Base-by-base conservation (phyloP, 35 echinoderm and acorn worm species). In the Heliocidaris tuberculata region DNA sequence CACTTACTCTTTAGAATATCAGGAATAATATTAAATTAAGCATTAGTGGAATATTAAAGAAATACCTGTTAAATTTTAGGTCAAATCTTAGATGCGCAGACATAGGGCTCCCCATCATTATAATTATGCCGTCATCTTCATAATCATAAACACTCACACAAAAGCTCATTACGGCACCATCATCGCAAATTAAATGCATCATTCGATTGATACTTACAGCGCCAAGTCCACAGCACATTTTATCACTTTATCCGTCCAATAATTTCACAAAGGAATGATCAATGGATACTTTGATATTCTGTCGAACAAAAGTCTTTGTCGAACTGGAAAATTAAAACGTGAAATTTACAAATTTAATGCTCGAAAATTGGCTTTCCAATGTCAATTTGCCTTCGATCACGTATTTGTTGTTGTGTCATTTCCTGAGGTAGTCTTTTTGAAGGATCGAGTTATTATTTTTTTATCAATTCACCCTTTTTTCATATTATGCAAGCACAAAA, bases 141-240 rank as follows among this genome's bases (percentile, higher is more conserved):
- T n/a, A n/a, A n/a, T n/a, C n/a, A n/a, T n/a, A n/a, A n/a, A n/a
- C n/a, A n/a, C n/a, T n/a, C n/a, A n/a, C n/a, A n/a, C n/a, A n/a
- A n/a, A n/a, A n/a, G n/a, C n/a, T n/a, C n/a, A n/a, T n/a, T n/a
- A n/a, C n/a, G n/a, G n/a, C n/a, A n/a, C n/a, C n/a, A n/a, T n/a
- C n/a, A n/a, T n/a, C n/a, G n/a, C n/a, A n/a, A n/a, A n/a, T n/a
- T n/a, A n/a, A n/a, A n/a, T n/a, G 35, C 27, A 78, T 78, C 21
- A 78, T 78, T 78, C 65, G 65, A 78, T 78, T n/a, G 27, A 27
- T 78, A 93, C 91, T 93, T 59, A 93, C 91, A 32, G 91, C 91
- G 47, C 91, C 91, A 48, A 93, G 32, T 52, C 91, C 91, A 59
- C 91, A 93, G 48, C 91, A 93, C 91, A 93, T 93, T 30, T 93